These are phyloP conservation scores for Halictus ligatus DNA, from an alignment of 2,888 invertebrate genomes.

Conservation along the genomic window DNA sequence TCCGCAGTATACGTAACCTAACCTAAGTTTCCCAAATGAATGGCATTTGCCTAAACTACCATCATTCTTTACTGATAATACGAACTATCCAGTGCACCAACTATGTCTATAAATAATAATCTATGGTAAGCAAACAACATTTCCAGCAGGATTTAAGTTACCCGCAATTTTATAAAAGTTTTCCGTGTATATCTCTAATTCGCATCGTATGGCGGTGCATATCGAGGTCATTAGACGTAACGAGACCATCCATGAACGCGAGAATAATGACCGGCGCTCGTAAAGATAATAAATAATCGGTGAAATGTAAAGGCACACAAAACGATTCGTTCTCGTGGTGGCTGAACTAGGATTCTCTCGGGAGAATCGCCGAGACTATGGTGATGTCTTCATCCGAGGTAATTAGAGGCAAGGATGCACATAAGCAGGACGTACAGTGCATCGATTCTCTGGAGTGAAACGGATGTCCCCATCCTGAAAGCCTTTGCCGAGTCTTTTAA, in stretches of 20 bases:
- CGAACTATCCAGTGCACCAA: background rate
- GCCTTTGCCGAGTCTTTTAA: constrained; percentile 44
- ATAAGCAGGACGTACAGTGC: constrained; percentile 65
- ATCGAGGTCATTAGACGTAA: constrained; percentile 62
- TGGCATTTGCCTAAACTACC: background rate
- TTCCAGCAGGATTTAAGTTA: background rate
- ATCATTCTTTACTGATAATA: background rate
- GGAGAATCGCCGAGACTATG: constrained; percentile 47
- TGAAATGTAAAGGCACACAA: constrained; percentile 62
- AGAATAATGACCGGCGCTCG: constrained; percentile 63
- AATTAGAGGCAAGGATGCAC: constrained; percentile 73
- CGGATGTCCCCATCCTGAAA: constrained; percentile 60
- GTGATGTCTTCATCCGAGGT: constrained; percentile 72
- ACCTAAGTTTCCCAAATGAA: background rate
- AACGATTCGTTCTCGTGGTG: constrained; percentile 61
- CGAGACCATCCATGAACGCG: constrained; percentile 57
- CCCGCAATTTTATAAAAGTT: background rate
- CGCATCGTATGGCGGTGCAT: constrained; percentile 25
- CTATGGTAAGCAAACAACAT: background rate
- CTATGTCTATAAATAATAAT: background rate
- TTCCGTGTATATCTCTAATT: constrained; percentile 34
- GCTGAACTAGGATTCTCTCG: constrained; percentile 29
- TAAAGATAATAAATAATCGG: constrained; percentile 68
- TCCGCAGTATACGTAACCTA: background rate
- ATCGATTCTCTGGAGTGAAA: constrained; percentile 68